Evolutionary conservation across 2,797 vertebrate genomes (phyloP).

Genomic region (Thamnophis elegans): DNA sequence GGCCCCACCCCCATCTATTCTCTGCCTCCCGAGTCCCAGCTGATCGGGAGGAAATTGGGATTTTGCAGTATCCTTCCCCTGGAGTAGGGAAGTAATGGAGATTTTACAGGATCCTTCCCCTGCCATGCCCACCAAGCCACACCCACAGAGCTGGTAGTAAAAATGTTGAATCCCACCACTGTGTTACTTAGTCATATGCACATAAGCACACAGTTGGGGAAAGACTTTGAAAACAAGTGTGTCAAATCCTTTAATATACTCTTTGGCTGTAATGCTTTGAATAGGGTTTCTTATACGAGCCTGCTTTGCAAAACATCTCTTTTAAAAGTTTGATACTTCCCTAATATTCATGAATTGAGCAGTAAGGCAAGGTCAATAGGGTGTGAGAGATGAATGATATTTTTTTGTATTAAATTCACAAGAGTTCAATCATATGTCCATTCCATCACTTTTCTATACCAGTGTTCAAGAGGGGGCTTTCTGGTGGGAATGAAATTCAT

Average conservation of each 20-base stretch:
- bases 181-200: not conserved
- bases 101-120: too few species aligned
- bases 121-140: too few species aligned
- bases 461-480: not conserved
- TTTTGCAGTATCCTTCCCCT: too few species aligned
- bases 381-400: not conserved
- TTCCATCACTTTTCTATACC: not conserved
- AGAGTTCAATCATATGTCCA: too few species aligned
- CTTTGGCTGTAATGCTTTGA: not conserved
- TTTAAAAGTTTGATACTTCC: not conserved
- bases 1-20: too few species aligned
- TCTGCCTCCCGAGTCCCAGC: too few species aligned
- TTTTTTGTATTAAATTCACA: not conserved
- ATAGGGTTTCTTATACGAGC: not conserved
- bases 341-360: not conserved
- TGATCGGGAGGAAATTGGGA: too few species aligned
- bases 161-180: too few species aligned
- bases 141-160: too few species aligned
- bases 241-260: not conserved
- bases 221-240: not conserved
- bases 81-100: too few species aligned
- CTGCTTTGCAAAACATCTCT: not conserved
- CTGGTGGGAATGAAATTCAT: not conserved
- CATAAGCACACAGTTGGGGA: not conserved
- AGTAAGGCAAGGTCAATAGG: not conserved